A percentile compares a stretch with the other conserved stretches of the same genome.
phyloP scores from a whole-genome alignment of 2,113 vertebrate genomes.

The Neomonachus schauinslandi region DNA sequence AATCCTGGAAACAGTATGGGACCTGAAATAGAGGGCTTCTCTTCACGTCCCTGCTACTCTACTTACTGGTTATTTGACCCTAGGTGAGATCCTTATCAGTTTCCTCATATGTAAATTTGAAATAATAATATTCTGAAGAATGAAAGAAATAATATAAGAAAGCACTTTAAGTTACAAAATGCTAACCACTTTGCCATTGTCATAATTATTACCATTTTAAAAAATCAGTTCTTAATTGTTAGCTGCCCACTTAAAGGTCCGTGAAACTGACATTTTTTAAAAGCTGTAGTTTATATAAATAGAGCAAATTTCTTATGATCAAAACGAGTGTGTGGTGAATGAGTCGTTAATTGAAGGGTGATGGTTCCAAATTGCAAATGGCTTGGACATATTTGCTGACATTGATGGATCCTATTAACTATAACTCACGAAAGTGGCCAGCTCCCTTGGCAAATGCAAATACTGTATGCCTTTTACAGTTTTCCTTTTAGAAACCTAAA shows the following conservation, averaged over 20 bases:
- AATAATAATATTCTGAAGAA: constrained; percentile 19
- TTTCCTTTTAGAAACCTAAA: constrained; percentile 43
- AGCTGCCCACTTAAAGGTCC: background rate
- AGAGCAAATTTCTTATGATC: background rate
- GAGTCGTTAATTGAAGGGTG: background rate
- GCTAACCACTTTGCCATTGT: background rate
- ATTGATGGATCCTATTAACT: constrained; percentile 7
- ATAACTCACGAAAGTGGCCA: background rate
- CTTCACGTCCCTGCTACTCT: background rate
- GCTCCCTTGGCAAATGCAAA: background rate
- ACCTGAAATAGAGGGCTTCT: background rate
- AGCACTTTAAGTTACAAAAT: background rate
- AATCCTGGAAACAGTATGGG: background rate
- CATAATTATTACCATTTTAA: background rate
- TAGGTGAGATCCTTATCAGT: background rate
- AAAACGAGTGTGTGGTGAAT: background rate
- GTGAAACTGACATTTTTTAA: background rate
- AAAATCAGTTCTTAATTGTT: background rate
- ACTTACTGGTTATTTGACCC: background rate
- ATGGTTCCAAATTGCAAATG: constrained; percentile 23
- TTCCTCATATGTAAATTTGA: constrained; percentile 18
- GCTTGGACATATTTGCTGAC: background rate
- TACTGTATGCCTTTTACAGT: background rate
- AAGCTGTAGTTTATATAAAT: background rate
- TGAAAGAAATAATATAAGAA: constrained; percentile 20